phyloP scores from a whole-genome alignment of 1,140 invertebrate genomes.

The Stegodyphus dumicola region DNA sequence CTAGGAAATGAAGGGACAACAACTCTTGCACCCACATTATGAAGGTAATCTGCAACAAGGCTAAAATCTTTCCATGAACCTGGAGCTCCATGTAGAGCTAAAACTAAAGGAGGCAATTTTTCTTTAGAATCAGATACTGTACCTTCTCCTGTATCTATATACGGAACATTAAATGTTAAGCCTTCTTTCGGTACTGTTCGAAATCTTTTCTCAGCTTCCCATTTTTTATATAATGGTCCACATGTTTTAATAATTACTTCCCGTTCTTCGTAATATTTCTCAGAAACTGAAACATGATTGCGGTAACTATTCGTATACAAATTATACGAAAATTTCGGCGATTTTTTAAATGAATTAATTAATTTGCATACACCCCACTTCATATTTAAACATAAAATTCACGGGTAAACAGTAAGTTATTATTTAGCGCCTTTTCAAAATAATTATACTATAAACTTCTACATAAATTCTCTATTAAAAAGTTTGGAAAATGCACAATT shows the following conservation, averaged over 20 bases:
- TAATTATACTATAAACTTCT: too few relatives aligned
- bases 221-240: constrained; percentile 55
- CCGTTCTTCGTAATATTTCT: not conserved
- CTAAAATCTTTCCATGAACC: constrained; percentile 61
- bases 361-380: too few relatives aligned
- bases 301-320: too few relatives aligned
- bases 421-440: too few relatives aligned
- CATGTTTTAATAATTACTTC: constrained; percentile 56
- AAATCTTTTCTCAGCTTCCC: constrained; percentile 49
- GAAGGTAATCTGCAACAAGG: constrained; percentile 43
- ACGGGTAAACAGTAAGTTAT: too few relatives aligned
- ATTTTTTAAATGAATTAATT: too few relatives aligned
- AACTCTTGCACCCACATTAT: constrained; percentile 38
- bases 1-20: constrained; percentile 62
- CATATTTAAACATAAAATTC: too few relatives aligned
- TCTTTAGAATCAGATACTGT: not conserved
- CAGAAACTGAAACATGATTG: too few relatives aligned
- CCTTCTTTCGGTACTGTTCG: constrained; percentile 19
- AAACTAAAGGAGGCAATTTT: not conserved
- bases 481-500: too few relatives aligned
- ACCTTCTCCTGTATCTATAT: constrained; percentile 46
- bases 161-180: constrained; percentile 53
- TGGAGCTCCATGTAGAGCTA: constrained; percentile 62
- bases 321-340: too few relatives aligned
- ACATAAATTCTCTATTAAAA: too few relatives aligned